Evolutionary conservation across 2,888 invertebrate genomes (phyloP), one percentile per base, ranked within the genome.

Genomic region (Agrypnus murinus): DNA sequence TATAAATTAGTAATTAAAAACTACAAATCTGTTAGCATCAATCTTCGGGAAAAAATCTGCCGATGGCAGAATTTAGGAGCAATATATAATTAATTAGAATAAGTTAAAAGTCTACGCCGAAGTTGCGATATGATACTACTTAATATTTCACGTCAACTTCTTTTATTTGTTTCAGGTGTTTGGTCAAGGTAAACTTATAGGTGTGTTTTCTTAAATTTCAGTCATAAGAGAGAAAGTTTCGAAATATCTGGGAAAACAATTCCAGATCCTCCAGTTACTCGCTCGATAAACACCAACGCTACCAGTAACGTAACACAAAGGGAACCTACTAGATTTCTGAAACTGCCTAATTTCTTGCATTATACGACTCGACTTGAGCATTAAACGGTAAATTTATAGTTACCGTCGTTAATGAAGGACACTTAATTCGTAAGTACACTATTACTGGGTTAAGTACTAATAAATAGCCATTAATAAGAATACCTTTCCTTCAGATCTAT

Each of bases 391-490:
- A 17, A 63, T 68, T 68, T 68, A 68, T 55, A 31, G 43, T 45
- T 36, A 43, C 14, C 25, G 45, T 40, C 57, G 31, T 45, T 59
- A 46, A 36, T 55, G 40, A 43, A 48, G 57, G 48, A 64, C 64
- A 57, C 58, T 69, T 69, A 69, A 69, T 69, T 69, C 46, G 34
- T 69, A 69, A 69, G 69, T 69, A 50, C 64, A 58, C 57, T 50
- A 36, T 69, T 64, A 58, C 40, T 15, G 17, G 15, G 43, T 63
- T 64, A 69, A 69, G 69, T 69, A 69, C 40, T 58, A 64, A 69
- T 69, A 69, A 69, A 69, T 64, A 69, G 46, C 48, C 69, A 64
- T 69, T 69, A 69, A 69, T 64, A 69, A 69, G 69, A 38, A 69
- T 36, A 36, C 57, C 46, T 57, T 55, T 58, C 64, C 69, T 58